Percentiles rank a stretch among this genome's conserved stretches.
These are phyloP conservation scores for Prochilodus magdalenae DNA, from an alignment of 2,113 vertebrate genomes.

Conservation along the genomic window DNA sequence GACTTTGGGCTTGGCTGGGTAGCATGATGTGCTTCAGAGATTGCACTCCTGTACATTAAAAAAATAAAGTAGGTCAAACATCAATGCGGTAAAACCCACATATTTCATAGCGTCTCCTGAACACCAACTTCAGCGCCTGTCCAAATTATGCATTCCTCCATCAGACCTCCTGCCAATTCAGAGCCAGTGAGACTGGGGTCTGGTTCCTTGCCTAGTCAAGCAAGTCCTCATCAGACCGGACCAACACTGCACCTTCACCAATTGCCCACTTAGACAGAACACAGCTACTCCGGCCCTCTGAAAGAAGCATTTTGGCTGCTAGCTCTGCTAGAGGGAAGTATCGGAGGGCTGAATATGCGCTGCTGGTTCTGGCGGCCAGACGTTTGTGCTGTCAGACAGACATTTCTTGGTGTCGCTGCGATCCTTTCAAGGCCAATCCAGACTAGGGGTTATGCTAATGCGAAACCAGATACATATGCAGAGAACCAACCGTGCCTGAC, in stretches of 20 bases:
- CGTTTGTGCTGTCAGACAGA: neutral
- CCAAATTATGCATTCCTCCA: neutral
- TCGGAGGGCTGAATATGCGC: neutral
- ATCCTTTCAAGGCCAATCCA: neutral
- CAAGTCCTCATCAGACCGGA: neutral
- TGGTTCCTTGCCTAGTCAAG: neutral
- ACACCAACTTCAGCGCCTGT: neutral
- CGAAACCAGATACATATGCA: too few relatives aligned
- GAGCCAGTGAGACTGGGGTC: neutral
- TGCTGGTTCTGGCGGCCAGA: neutral
- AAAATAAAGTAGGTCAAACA: conserved; percentile 17
- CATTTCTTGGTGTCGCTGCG: neutral
- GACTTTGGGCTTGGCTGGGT: neutral
- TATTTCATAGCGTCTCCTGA: neutral
- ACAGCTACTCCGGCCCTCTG: neutral
- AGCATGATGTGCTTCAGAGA: neutral
- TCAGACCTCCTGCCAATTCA: neutral
- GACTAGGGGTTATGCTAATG: neutral
- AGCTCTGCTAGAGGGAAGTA: neutral
- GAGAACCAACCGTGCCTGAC: too few relatives aligned
- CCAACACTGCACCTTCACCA: neutral
- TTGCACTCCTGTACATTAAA: conserved; percentile 8
- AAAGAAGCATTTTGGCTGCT: neutral
- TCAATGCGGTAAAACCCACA: neutral
- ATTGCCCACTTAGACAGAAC: neutral